These are phyloP conservation scores for Amphiprion ocellaris DNA, from an alignment of 2,113 vertebrate genomes.

Conservation along the genomic window DNA sequence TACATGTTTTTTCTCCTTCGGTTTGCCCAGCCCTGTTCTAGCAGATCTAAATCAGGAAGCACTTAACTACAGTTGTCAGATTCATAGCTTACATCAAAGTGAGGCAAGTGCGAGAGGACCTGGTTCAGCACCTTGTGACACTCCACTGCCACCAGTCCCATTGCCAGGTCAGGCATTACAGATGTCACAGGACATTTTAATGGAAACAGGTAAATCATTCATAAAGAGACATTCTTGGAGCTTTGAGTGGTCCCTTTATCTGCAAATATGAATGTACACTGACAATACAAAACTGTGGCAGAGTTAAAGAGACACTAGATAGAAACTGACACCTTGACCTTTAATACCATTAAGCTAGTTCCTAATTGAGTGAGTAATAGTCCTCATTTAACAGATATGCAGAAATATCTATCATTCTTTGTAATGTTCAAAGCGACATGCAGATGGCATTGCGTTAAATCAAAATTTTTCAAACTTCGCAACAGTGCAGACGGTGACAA, in stretches of 20 bases:
- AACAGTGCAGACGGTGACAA: background rate
- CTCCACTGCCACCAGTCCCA: constrained; percentile 58
- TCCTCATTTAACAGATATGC: constrained; percentile 17
- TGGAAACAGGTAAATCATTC: constrained; percentile 80
- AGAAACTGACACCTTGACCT: constrained; percentile 42
- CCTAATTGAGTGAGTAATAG: constrained; percentile 33
- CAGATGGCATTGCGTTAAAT: constrained; percentile 19
- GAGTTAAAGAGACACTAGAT: constrained; percentile 19
- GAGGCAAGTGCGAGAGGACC: constrained; percentile 52
- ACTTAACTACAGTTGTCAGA: constrained; percentile 61
- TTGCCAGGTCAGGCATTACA: constrained; percentile 77
- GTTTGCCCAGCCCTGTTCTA: background rate
- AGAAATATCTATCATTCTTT: constrained; percentile 18
- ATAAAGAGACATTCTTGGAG: constrained; percentile 63
- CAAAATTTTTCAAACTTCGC: constrained; percentile 3
- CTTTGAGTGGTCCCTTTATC: constrained; percentile 18
- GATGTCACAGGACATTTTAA: constrained; percentile 84
- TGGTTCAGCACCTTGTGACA: constrained; percentile 69
- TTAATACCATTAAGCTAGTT: constrained; percentile 35
- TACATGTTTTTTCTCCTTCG: background rate
- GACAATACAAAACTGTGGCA: constrained; percentile 43
- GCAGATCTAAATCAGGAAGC: constrained; percentile 71
- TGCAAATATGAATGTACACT: constrained; percentile 34
- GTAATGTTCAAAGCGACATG: background rate
- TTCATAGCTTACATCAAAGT: constrained; percentile 32